Base-by-base conservation (phyloP, 2,888 invertebrate genomes). In the Buathra laborator region DNA sequence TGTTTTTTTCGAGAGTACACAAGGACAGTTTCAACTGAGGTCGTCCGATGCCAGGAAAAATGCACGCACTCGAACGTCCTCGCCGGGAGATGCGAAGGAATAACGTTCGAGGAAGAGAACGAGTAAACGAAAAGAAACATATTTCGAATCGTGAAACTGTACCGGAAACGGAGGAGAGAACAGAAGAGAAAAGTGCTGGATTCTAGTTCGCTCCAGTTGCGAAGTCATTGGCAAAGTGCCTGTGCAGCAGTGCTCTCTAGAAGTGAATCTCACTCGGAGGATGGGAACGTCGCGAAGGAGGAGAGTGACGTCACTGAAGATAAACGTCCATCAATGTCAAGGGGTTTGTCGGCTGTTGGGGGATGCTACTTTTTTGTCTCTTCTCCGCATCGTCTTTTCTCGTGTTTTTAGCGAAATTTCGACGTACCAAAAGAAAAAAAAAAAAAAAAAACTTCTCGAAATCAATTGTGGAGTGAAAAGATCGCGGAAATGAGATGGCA, bases 241-340 rank as follows among this genome's bases (percentile, higher is more conserved):
- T 53, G 81, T 44, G 71, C 46, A 62, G 29, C 62, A 9, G 32
- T 37, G 16, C 32, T 37, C 48, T 62, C 75, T 48, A 64, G 37
- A 75, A 75, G 64, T 64, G 64, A 64, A 64, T 64, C 56, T 24
- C 46, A 37, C 24, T 44, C 16, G 16, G 10, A 5, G 75, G 62
- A 62, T 32, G 44, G 29, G 48, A 46, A 16, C 14, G 67, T 24
- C 56, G 51, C n/a, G 19, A 53, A 66, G 14, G 66, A 66, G 86
- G 56, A 67, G 70, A 84, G 84, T 86, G 86, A 87, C 81, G 84
- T 86, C 83, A 85, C 85, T 75, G 62, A 77, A 77, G 84, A 84
- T 84, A 84, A 81, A 83, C 84, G 87, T 90, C 88, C 68, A 86
- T 90, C 90, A 90, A 86, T 86, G 90, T 90, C 88, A 85, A 83